Conservation (phyloP, 2,113 vertebrate genomes). For the Haemorhous mexicanus region DNA sequence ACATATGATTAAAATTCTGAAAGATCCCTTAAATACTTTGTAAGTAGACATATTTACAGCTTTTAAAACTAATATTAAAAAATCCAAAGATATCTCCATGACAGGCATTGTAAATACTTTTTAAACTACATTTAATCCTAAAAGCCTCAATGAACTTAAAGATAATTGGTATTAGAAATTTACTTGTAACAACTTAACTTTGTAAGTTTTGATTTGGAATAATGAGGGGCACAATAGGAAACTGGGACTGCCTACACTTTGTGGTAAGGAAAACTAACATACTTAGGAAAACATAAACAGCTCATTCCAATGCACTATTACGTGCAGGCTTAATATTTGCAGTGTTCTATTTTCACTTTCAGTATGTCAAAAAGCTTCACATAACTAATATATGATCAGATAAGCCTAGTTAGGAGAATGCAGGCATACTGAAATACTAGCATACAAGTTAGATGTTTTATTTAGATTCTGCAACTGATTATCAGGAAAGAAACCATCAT, state of each 20-base stretch:
- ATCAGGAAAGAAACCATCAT: not conserved
- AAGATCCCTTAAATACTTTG: not conserved
- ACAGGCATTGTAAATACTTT: not conserved
- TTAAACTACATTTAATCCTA: not conserved
- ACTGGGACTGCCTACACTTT: not conserved
- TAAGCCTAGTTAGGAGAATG: not conserved
- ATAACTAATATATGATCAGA: not conserved
- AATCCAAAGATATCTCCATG: not conserved
- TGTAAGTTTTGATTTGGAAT: not conserved
- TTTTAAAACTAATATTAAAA: not conserved
- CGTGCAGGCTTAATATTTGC: not conserved
- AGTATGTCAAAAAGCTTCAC: not conserved
- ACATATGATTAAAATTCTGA: not conserved
- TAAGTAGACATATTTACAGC: not conserved
- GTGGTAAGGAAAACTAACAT: not conserved
- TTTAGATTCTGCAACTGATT: not conserved
- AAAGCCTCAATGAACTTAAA: not conserved
- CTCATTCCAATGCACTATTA: not conserved
- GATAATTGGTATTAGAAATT: not conserved
- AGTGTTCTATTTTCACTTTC: not conserved
- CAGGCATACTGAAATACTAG: not conserved
- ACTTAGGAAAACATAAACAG: not conserved
- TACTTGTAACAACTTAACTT: not conserved
- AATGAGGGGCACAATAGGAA: not conserved
- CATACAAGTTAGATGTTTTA: not conserved